A percentile compares a stretch with the other conserved stretches of the same genome.
Conservation (phyloP, 2,113 vertebrate species). For the Hyperopisus bebe region DNA sequence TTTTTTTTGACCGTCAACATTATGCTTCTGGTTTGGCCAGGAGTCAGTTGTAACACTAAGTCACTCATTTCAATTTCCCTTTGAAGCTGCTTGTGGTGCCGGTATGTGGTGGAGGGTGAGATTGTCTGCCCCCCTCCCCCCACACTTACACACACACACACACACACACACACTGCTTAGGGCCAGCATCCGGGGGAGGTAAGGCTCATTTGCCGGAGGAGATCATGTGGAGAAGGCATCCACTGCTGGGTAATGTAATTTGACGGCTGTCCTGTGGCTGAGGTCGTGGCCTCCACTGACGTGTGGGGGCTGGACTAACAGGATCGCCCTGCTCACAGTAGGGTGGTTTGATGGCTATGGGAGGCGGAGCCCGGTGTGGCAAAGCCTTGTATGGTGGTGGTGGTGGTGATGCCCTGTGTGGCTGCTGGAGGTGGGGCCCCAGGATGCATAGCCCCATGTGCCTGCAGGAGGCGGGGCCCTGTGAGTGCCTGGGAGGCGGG, state of each 20-base stretch:
- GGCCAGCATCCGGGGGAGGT: not conserved
- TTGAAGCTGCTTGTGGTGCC: not conserved
- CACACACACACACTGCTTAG: not conserved
- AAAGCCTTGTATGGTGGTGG: not conserved
- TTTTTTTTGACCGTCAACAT: not conserved
- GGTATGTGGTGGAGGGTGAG: not conserved
- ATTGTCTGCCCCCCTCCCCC: not conserved
- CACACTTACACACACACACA: too few species aligned
- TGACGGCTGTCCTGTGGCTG: not conserved
- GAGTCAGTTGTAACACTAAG: not conserved
- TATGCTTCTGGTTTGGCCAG: not conserved
- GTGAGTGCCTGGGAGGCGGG: too few species aligned
- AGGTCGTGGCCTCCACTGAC: not conserved
- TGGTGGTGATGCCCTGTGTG: not conserved
- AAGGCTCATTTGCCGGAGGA: not conserved
- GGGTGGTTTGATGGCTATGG: not conserved
- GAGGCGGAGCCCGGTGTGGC: not conserved
- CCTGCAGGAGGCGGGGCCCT: not conserved
- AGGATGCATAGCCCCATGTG: too few species aligned
- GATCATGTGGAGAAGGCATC: not conserved
- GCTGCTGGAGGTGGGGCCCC: not conserved
- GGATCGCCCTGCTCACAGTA: not conserved
- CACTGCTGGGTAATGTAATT: constrained; percentile 11
- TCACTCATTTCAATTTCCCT: not conserved
- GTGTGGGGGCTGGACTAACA: not conserved